These are phyloP conservation scores for Acrocephalus arundinaceus DNA, from an alignment of 2,113 vertebrate genomes.

Conservation along the genomic window DNA sequence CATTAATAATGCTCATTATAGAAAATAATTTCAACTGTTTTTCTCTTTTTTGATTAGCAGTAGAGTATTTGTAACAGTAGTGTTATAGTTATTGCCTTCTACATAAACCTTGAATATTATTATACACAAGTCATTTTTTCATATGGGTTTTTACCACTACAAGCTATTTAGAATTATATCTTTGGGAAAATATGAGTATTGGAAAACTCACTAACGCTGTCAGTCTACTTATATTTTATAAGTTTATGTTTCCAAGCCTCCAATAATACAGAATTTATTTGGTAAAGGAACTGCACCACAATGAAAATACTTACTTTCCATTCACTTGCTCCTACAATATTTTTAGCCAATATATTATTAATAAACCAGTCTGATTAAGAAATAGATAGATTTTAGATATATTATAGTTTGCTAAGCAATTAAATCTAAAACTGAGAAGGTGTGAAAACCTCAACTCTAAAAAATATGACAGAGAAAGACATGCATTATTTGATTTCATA, in stretches of 20 bases:
- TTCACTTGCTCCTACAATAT: neutral
- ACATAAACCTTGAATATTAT: neutral
- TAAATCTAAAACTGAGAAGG: neutral
- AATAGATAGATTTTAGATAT: neutral
- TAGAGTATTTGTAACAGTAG: neutral
- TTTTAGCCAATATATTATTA: neutral
- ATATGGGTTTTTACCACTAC: neutral
- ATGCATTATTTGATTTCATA: neutral
- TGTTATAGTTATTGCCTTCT: neutral
- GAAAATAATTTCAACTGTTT: neutral
- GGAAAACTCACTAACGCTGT: neutral
- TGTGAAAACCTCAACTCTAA: neutral
- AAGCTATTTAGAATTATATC: neutral
- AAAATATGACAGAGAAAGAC: neutral
- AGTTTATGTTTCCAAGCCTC: neutral
- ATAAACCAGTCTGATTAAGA: neutral
- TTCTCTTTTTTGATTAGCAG: neutral
- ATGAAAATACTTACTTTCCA: neutral
- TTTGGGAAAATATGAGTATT: neutral
- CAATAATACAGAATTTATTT: neutral
- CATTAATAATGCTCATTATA: neutral
- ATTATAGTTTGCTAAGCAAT: neutral
- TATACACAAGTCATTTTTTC: neutral
- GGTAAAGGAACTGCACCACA: neutral
- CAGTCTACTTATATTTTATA: neutral